phyloP scores from a whole-genome alignment of 2,113 vertebrate genomes.

The Galeopterus variegatus region DNA sequence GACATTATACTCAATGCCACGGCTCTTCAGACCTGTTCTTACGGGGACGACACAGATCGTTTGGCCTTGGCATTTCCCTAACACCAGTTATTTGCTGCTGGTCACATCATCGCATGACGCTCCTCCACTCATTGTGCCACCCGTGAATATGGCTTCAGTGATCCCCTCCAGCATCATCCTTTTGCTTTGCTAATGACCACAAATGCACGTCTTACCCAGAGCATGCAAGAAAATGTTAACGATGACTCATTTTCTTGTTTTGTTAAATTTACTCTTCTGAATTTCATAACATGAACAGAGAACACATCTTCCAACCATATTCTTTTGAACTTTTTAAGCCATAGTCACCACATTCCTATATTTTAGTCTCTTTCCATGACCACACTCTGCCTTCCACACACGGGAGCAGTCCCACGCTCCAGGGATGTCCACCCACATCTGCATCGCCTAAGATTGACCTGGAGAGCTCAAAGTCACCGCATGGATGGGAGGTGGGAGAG shows the following conservation, averaged over 20 bases:
- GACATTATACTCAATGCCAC: rapidly evolving
- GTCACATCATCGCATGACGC: rapidly evolving
- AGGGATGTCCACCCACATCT: neutral
- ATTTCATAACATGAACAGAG: neutral
- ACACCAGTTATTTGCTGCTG: rapidly evolving
- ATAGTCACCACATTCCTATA: rapidly evolving
- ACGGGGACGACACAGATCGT: rapidly evolving
- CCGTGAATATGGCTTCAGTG: rapidly evolving
- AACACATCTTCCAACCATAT: neutral
- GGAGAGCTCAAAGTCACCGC: neutral
- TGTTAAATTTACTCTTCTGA: neutral
- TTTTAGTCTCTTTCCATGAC: neutral
- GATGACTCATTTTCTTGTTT: neutral
- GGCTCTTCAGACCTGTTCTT: neutral
- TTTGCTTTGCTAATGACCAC: neutral
- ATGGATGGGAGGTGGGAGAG: too few species aligned
- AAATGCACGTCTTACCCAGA: neutral
- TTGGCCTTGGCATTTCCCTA: neutral
- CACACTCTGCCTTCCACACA: neutral
- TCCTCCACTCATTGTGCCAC: rapidly evolving
- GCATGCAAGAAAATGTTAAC: neutral
- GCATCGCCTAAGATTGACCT: neutral
- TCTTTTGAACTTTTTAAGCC: neutral
- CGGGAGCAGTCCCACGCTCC: rapidly evolving
- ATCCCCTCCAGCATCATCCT: neutral